Evolutionary conservation across 1,140 invertebrate species (phyloP).

Genomic region (Diuraphis noxia): DNA sequence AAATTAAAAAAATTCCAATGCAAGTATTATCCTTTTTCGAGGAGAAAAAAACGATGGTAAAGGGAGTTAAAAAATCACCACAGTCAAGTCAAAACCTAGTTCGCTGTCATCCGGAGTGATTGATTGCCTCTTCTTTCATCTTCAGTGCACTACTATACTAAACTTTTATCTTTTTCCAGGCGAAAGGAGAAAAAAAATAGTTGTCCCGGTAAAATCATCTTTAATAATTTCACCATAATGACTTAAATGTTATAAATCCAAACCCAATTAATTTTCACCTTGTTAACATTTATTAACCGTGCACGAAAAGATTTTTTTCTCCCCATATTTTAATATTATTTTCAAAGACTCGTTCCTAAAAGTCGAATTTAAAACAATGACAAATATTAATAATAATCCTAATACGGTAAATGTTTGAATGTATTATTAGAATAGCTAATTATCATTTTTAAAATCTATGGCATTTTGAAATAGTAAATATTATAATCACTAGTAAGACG

Average conservation of each 20-base stretch:
- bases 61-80: slow-evolving; percentile 46
- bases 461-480: too few species aligned
- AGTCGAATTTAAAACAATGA: background rate
- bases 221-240: slow-evolving; percentile 50
- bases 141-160: slow-evolving; percentile 24
- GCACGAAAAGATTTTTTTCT: background rate
- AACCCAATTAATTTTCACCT: slow-evolving; percentile 50
- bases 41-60: background rate
- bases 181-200: slow-evolving; percentile 9
- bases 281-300: slow-evolving; percentile 31
- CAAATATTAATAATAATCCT: background rate
- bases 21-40: background rate
- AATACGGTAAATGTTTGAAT: background rate
- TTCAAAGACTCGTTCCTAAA: background rate
- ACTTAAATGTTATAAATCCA: slow-evolving; percentile 43
- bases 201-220: slow-evolving; percentile 35
- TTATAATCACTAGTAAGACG: too few species aligned
- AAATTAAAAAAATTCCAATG: slow-evolving; percentile 32
- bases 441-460: background rate
- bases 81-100: slow-evolving; percentile 29
- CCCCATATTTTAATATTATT: background rate
- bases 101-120: slow-evolving; percentile 15
- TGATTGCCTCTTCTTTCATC: slow-evolving; percentile 43
- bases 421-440: too few species aligned
- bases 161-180: slow-evolving; percentile 43